A percentile compares a stretch with the other conserved stretches of the same genome.
Evolutionary conservation across 2,888 invertebrate genomes (phyloP).

Genomic region (Stictocephala bisonia): DNA sequence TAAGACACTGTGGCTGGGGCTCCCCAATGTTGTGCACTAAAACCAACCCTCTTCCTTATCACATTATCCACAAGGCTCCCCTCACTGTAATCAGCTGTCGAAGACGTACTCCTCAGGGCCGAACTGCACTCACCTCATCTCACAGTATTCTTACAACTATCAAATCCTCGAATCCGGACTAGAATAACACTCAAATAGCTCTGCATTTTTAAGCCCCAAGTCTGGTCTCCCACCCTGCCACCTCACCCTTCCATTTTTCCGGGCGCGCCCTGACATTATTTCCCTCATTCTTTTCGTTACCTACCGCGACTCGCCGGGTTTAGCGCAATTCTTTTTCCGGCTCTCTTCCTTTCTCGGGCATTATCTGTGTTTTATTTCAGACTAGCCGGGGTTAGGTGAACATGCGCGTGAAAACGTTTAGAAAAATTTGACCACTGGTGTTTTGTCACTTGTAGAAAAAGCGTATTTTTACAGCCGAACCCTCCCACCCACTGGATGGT

Average conservation of each 20-base stretch:
- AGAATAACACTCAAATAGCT: slow-evolving; percentile 46
- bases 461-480: slow-evolving; percentile 38
- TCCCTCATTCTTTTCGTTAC: slow-evolving; percentile 42
- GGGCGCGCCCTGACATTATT: slow-evolving; percentile 39
- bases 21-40: too few species aligned
- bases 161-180: slow-evolving; percentile 45
- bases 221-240: slow-evolving; percentile 43
- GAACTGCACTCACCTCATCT: slow-evolving; percentile 27
- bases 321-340: slow-evolving; percentile 42
- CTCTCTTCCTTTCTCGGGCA: slow-evolving; percentile 25
- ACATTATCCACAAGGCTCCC: background rate
- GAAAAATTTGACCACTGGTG: slow-evolving; percentile 42
- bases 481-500: slow-evolving; percentile 36
- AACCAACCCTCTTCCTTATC: background rate
- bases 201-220: slow-evolving; percentile 51
- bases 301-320: slow-evolving; percentile 45
- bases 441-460: slow-evolving; percentile 47
- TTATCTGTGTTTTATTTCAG: background rate
- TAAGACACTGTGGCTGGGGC: too few species aligned
- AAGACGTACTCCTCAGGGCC: slow-evolving; percentile 41
- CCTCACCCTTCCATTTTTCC: slow-evolving; percentile 42
- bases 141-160: slow-evolving; percentile 39
- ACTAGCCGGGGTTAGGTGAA: slow-evolving; percentile 5
- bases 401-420: slow-evolving; percentile 45
- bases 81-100: background rate